These are phyloP conservation scores for Patella pellucida DNA, from an alignment of 2,888 invertebrate species.

Conservation along the genomic window DNA sequence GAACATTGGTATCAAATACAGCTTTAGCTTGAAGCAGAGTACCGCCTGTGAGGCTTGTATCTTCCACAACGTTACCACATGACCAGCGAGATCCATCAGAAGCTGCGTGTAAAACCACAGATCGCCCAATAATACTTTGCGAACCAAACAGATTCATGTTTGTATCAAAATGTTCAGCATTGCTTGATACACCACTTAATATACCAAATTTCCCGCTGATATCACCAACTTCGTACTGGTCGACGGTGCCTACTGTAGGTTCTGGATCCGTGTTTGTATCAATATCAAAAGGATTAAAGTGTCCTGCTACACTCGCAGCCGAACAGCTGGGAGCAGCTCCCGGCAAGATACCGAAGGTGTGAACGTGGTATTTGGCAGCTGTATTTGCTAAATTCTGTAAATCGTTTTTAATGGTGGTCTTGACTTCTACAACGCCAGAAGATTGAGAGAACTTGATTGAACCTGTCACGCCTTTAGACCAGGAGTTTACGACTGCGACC, in stretches of 20 bases:
- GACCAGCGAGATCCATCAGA: slow-evolving; percentile 62
- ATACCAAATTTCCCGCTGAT: slow-evolving; percentile 89
- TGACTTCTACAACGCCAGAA: slow-evolving; percentile 26
- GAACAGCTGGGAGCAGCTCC: slow-evolving; percentile 63
- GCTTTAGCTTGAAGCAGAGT: slow-evolving; percentile 81
- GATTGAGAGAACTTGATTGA: slow-evolving; percentile 39
- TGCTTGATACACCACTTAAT: slow-evolving; percentile 78
- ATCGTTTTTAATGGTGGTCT: slow-evolving; percentile 73
- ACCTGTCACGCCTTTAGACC: slow-evolving; percentile 33
- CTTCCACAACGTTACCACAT: slow-evolving; percentile 60
- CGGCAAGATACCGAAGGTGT: slow-evolving; percentile 69
- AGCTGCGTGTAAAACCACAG: slow-evolving; percentile 80
- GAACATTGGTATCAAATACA: slow-evolving; percentile 83
- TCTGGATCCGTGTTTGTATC: slow-evolving; percentile 21
- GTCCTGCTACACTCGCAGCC: slow-evolving; percentile 77
- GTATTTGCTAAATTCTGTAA: slow-evolving; percentile 65
- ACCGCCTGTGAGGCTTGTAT: slow-evolving; percentile 25
- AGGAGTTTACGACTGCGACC: slow-evolving; percentile 31
- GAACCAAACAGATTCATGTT: slow-evolving; percentile 87
- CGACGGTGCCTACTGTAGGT: slow-evolving; percentile 77
- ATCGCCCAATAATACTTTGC: slow-evolving; percentile 84
- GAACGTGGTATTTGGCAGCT: slow-evolving; percentile 71
- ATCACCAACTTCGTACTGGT: slow-evolving; percentile 91
- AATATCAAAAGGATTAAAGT: slow-evolving; percentile 81
- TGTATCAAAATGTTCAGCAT: background rate